Conservation (phyloP, 2,797 vertebrate genomes). For the Epinephelus coioides region DNA sequence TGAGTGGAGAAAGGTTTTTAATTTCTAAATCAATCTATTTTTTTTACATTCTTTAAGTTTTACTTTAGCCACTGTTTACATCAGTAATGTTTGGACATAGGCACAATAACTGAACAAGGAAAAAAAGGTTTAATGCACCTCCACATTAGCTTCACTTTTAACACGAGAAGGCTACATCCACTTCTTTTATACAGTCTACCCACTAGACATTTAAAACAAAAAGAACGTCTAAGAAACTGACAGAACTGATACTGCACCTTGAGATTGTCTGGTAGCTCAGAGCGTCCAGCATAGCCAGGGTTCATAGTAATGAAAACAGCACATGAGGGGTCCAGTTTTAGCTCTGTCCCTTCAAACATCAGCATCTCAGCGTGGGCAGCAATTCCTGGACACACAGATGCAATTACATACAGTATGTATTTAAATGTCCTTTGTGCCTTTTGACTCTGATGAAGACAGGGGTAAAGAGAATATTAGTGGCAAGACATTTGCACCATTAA, state of each 20-base stretch:
- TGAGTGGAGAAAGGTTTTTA: neutral
- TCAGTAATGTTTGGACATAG: neutral
- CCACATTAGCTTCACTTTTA: no score
- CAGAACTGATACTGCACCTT: slow-evolving; percentile 82
- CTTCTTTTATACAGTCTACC: no score
- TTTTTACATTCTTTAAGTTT: neutral
- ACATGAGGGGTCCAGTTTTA: slow-evolving; percentile 92
- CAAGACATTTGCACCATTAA: neutral
- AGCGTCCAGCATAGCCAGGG: slow-evolving; percentile 94
- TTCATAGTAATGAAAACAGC: slow-evolving; percentile 97
- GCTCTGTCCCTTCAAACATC: slow-evolving; percentile 92
- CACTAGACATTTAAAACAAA: neutral
- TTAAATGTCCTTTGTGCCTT: neutral
- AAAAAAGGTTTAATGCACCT: no score
- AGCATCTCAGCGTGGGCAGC: slow-evolving; percentile 85
- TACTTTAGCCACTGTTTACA: neutral
- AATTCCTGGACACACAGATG: slow-evolving; percentile 86
- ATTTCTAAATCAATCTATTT: neutral
- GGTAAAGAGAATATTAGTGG: no score
- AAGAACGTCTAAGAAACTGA: neutral
- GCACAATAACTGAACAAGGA: neutral
- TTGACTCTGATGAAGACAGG: neutral
- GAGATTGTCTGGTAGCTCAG: slow-evolving; percentile 94
- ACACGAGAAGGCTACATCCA: no score
- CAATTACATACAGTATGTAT: neutral